phyloP scores from a whole-genome alignment of 2,797 vertebrate genomes.

The Intellagama lesueurii region DNA sequence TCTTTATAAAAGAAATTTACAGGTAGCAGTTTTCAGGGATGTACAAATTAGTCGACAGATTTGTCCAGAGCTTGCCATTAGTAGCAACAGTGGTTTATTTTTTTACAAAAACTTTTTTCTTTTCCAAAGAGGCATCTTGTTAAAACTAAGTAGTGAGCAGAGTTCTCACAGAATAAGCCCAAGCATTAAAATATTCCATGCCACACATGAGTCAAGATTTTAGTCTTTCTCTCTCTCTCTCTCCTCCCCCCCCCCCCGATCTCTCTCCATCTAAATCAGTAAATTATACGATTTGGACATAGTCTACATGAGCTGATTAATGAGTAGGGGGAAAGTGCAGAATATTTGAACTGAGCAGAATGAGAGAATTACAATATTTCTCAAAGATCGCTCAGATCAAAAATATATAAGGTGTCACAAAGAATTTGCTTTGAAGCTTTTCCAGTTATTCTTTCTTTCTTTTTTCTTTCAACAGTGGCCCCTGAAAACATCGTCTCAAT shows the following conservation, averaged over 20 bases:
- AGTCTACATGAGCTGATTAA: conserved; percentile 29
- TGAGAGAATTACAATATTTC: conserved; percentile 59
- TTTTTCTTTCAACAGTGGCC: not conserved
- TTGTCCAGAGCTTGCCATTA: not conserved
- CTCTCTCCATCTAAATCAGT: not conserved
- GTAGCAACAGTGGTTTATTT: not conserved
- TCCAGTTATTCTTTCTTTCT: not conserved
- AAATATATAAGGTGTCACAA: conserved; percentile 41
- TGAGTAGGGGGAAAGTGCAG: conserved; percentile 29
- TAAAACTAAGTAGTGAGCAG: not conserved
- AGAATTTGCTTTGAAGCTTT: conserved; percentile 1
- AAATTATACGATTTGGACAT: conserved; percentile 29
- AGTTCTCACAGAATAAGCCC: not conserved
- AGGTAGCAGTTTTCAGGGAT: not conserved
- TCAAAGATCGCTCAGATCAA: conserved; percentile 45
- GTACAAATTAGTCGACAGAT: not conserved
- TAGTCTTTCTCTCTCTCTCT: not conserved
- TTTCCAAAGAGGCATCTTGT: not conserved
- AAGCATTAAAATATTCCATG: conserved; percentile 13
- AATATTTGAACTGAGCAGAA: conserved; percentile 38
- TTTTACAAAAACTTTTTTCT: not conserved
- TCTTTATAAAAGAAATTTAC: not conserved
- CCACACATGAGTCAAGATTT: not conserved
- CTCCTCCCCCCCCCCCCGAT: not conserved
- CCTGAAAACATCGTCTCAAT: not conserved